phyloP scores from a whole-genome alignment of 2,113 vertebrate species.

The Harpagus bidentatus region DNA sequence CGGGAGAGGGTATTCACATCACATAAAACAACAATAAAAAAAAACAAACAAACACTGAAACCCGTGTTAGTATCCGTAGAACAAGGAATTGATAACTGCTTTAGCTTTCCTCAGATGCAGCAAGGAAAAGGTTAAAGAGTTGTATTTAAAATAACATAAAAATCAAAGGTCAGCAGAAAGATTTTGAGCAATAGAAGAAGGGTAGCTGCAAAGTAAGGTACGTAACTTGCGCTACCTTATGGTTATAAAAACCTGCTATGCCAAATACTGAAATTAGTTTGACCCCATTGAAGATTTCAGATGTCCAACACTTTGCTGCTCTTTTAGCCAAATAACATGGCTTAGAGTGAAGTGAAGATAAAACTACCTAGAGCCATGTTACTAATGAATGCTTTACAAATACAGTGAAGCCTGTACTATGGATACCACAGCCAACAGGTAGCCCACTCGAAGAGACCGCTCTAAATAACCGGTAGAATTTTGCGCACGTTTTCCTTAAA shows the following conservation, averaged over 20 bases:
- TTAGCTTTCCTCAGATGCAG: conserved; percentile 72
- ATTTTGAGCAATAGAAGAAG: conserved; percentile 1
- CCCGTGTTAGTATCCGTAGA: conserved; percentile 93
- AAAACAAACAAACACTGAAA: conserved; percentile 88
- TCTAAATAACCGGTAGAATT: background rate
- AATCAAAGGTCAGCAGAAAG: conserved; percentile 56
- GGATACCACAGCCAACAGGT: background rate
- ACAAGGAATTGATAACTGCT: conserved; percentile 74
- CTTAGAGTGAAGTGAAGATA: background rate
- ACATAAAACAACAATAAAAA: conserved; percentile 75
- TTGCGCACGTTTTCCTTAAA: background rate
- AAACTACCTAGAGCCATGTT: background rate
- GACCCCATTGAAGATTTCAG: background rate
- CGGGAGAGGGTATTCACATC: conserved; percentile 84
- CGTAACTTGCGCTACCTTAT: background rate
- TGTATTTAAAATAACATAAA: background rate
- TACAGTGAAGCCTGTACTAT: background rate
- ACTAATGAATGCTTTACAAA: background rate
- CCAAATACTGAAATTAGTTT: conserved; percentile 1
- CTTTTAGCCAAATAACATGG: background rate
- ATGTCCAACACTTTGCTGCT: background rate
- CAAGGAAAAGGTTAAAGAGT: conserved; percentile 70
- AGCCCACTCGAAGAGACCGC: background rate
- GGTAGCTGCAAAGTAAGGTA: conserved; percentile 4
- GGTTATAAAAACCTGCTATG: background rate